A percentile compares a stretch with the other conserved stretches of the same genome.
Conservation (phyloP, 1,140 invertebrate genomes). For the Atta texana region DNA sequence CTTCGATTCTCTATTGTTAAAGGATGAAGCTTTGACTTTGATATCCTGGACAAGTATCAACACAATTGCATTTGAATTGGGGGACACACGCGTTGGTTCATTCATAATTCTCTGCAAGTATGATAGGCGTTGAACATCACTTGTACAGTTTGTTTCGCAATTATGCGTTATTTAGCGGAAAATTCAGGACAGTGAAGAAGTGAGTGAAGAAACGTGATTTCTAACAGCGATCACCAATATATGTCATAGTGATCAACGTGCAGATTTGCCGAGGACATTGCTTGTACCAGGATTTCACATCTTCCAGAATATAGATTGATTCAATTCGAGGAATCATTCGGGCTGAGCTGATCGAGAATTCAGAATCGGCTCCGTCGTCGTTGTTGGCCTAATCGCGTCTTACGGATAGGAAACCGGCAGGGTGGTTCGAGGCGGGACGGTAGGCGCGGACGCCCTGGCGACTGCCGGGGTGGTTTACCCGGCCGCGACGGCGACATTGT, state of each 20-base stretch:
- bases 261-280: neutral
- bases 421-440: constrained; percentile 85
- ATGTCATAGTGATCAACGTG: neutral
- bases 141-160: neutral
- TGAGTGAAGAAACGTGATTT: constrained; percentile 30
- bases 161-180: neutral
- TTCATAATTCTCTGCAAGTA: neutral
- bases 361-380: constrained; percentile 17
- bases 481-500: constrained; percentile 85
- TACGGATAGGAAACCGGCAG: constrained; percentile 78
- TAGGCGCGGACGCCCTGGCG: constrained; percentile 85
- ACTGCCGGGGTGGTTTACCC: constrained; percentile 86
- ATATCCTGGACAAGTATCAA: neutral
- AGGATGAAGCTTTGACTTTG: constrained; percentile 3
- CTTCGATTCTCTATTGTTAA: constrained; percentile 11
- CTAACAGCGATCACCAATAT: neutral
- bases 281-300: neutral
- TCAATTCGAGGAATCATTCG: neutral
- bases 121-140: constrained; percentile 8
- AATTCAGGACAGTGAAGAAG: constrained; percentile 49
- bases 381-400: constrained; percentile 18
- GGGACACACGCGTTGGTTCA: constrained; percentile 4
- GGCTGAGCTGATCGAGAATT: neutral
- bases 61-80: neutral
- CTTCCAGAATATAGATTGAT: neutral